Evolutionary conservation across 2,113 vertebrate species (phyloP), one percentile per base, ranked within the genome.

Genomic region (Cnemophilus loriae): DNA sequence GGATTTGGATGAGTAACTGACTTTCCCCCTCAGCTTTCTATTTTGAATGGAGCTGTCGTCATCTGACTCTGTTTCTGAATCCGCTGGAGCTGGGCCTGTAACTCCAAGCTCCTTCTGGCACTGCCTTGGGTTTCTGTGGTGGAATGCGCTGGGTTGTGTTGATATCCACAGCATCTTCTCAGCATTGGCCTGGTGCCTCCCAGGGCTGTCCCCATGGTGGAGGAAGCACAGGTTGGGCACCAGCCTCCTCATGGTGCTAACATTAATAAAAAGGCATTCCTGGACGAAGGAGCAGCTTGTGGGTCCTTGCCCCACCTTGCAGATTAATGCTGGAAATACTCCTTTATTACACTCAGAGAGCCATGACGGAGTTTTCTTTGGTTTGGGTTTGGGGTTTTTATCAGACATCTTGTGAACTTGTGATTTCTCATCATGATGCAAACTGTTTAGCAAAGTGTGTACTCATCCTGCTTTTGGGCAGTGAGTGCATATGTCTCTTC

Each of bases 81-180:
- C 49, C 0, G 0, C 9, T 75, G 52, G 83, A 85, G 74, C 77
- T 64, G 63, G 70, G 39, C 28, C 49, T 73, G 3, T 63, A 76
- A 55, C 39, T 85, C 26, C 13, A 1, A 2, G 3, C 53, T 50
- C 0, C 0, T 64, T 60, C 44, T 86, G 67, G 10, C 75, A 26
- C 21, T 2, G 3, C 77, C 24, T 28, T 0, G 0, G 21, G 13
- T 65, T 87, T 84, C 81, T 0, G 0, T 5, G 6, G 32, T 0
- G 1, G 41, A 21, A 49, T 2, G 1, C 7, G 0, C 22, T 42
- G 65, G 32, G 7, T 50, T 46, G 8, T 47, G 8, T 30, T 2
- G 1, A 5, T 64, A 30, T 3, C 39, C 9, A 6, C 16, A 28
- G 60, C 11, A 1, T 53, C 59, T 46, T 46, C 21, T 13, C 30